Conservation (phyloP, 2,888 invertebrate species). For the Chelonus formosanus region DNA sequence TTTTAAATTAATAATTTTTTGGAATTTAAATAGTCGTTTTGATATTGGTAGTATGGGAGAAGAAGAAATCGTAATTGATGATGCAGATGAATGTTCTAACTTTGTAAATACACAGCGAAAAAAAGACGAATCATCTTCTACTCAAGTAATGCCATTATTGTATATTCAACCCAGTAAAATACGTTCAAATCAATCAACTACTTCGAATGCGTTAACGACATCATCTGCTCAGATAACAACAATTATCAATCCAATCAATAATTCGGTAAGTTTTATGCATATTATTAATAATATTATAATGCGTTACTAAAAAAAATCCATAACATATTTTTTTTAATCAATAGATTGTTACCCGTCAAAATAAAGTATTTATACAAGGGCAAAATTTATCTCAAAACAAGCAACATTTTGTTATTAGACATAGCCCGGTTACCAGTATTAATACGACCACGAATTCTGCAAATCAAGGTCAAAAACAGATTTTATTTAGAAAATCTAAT, state of each 20-base stretch:
- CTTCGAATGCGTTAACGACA: slow-evolving; percentile 45
- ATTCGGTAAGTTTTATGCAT: slow-evolving; percentile 48
- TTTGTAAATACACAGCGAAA: slow-evolving; percentile 42
- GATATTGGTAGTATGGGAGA: slow-evolving; percentile 51
- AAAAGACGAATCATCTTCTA: slow-evolving; percentile 44
- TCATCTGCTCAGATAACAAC: slow-evolving; percentile 46
- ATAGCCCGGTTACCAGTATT: slow-evolving; percentile 46
- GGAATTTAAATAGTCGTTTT: too few relatives aligned
- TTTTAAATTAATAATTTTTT: too few relatives aligned
- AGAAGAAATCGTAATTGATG: slow-evolving; percentile 58
- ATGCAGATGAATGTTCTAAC: slow-evolving; percentile 49
- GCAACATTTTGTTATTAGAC: slow-evolving; percentile 58
- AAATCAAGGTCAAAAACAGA: slow-evolving; percentile 57
- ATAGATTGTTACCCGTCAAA: slow-evolving; percentile 56
- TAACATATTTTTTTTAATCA: slow-evolving; percentile 33
- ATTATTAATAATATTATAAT: slow-evolving; percentile 7
- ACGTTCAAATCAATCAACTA: slow-evolving; percentile 48
- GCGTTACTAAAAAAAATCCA: not conserved
- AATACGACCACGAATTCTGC: slow-evolving; percentile 27
- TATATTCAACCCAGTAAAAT: slow-evolving; percentile 60
- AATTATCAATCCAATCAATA: slow-evolving; percentile 57
- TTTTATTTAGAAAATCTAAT: slow-evolving; percentile 58
- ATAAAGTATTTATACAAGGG: slow-evolving; percentile 60
- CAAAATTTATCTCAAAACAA: slow-evolving; percentile 51
- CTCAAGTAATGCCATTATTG: slow-evolving; percentile 58